Evolutionary conservation across 1,140 invertebrate species (phyloP).

Genomic region (Palaemon carinicauda): DNA sequence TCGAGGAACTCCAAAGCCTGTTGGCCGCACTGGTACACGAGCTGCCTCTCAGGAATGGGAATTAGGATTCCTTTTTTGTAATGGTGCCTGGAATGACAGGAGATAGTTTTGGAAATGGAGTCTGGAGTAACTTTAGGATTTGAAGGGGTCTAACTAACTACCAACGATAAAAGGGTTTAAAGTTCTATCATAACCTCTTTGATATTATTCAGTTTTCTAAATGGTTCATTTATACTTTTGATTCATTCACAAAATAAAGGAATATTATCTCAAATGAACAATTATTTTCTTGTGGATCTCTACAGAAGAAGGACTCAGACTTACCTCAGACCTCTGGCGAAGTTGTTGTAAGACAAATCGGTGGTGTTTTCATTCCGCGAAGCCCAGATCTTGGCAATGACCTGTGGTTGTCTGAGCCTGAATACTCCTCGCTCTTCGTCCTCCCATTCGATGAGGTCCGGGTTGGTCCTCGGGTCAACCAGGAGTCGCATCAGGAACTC

Average conservation of each 20-base stretch:
- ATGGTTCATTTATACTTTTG: too few species aligned
- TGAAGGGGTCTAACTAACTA: too few species aligned
- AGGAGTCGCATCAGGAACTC: slow-evolving; percentile 14
- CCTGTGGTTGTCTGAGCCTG: neutral
- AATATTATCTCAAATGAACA: too few species aligned
- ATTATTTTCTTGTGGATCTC: too few species aligned
- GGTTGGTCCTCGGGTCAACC: neutral
- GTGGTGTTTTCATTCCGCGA: slow-evolving; percentile 73
- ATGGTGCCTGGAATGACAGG: slow-evolving; percentile 74
- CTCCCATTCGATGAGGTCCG: neutral
- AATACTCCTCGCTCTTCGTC: neutral
- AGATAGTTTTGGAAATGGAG: neutral
- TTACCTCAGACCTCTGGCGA: slow-evolving; percentile 89
- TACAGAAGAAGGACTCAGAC: neutral
- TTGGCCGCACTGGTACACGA: slow-evolving; percentile 87
- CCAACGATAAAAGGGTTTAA: neutral
- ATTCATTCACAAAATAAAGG: too few species aligned
- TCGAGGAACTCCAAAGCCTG: slow-evolving; percentile 68
- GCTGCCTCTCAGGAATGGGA: slow-evolving; percentile 79
- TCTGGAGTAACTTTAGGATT: neutral
- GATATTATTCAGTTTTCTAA: neutral
- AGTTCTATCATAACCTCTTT: too few species aligned
- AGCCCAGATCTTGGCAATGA: neutral
- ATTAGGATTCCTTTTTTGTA: slow-evolving; percentile 83
- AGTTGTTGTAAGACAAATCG: slow-evolving; percentile 91